Evolutionary conservation across 2,888 invertebrate species (phyloP).

Genomic region (Aspidiotus destructor): DNA sequence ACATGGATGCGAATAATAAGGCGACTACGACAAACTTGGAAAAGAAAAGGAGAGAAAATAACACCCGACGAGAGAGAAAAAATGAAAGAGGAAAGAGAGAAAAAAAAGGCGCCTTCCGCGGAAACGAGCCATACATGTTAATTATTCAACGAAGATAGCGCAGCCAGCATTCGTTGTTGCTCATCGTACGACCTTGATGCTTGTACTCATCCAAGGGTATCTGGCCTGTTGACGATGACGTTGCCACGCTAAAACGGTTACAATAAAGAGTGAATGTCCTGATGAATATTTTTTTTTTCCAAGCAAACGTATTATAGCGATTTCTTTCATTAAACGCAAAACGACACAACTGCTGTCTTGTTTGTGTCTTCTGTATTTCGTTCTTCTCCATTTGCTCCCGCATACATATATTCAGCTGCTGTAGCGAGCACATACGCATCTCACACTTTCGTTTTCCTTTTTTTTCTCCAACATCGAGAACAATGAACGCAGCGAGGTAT

Average conservation of each 20-base stretch:
- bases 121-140: conserved; percentile 28
- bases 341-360: not conserved
- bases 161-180: conserved; percentile 5
- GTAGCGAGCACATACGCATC: not conserved
- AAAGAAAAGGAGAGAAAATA: no score
- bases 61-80: no score
- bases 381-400: not conserved
- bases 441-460: not conserved
- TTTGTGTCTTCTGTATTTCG: not conserved
- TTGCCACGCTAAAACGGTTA: conserved; percentile 14
- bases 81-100: not conserved
- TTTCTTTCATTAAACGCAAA: not conserved
- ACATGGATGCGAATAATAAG: no score
- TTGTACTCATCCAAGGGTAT: conserved; percentile 27
- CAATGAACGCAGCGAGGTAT: no score
- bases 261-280: conserved; percentile 19
- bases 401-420: not conserved
- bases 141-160: conserved; percentile 12
- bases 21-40: no score
- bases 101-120: conserved; percentile 23
- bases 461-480: not conserved
- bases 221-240: conserved; percentile 16
- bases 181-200: conserved; percentile 21
- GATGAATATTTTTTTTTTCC: not conserved
- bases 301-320: conserved; percentile 3